A percentile compares a stretch with the other conserved stretches of the same genome.
These are phyloP conservation scores for Clivina fossor DNA, from an alignment of 2,888 invertebrate species.

Conservation along the genomic window DNA sequence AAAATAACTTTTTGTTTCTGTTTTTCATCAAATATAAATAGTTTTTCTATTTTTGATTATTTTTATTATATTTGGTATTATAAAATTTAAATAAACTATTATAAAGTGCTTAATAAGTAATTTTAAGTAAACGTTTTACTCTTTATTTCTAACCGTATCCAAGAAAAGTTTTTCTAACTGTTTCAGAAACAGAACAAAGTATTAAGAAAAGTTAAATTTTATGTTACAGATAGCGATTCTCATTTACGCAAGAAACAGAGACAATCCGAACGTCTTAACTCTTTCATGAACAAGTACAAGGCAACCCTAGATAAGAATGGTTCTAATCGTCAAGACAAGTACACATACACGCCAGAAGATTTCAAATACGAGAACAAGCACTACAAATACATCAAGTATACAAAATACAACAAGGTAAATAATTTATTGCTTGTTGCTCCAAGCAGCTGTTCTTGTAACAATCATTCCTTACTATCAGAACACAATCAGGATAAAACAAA, in stretches of 20 bases:
- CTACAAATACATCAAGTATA: constrained; percentile 76
- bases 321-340: constrained; percentile 53
- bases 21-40: too few species aligned
- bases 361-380: constrained; percentile 79
- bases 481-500: too few species aligned
- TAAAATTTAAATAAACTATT: too few species aligned
- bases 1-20: too few species aligned
- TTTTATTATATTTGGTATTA: too few species aligned
- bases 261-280: constrained; percentile 61
- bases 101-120: too few species aligned
- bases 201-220: too few species aligned
- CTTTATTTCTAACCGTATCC: too few species aligned
- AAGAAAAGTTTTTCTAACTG: too few species aligned
- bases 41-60: too few species aligned
- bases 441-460: neutral
- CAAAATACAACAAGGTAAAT: constrained; percentile 66
- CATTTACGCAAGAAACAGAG: constrained; percentile 62
- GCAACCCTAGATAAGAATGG: constrained; percentile 60
- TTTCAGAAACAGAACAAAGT: too few species aligned
- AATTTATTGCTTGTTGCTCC: neutral
- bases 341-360: constrained; percentile 72
- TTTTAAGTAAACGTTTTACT: too few species aligned
- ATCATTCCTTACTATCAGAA: constrained; percentile 5
- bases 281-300: constrained; percentile 66
- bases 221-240: constrained; percentile 51